A percentile compares a stretch with the other conserved stretches of the same genome.
phyloP scores from a whole-genome alignment of 2,797 vertebrate genomes.

The Coendou prehensilis region DNA sequence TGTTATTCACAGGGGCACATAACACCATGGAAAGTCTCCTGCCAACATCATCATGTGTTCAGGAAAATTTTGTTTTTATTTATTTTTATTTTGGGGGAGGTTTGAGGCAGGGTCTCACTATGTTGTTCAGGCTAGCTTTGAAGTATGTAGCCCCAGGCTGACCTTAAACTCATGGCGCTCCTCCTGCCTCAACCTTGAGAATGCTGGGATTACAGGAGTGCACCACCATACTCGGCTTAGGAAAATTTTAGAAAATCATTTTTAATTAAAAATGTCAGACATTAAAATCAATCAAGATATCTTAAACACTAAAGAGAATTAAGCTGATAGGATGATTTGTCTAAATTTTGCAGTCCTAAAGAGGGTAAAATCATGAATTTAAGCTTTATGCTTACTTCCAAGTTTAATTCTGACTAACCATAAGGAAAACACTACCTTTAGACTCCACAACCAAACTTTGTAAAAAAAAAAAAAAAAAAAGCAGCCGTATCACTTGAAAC shows the following conservation, averaged over 20 bases:
- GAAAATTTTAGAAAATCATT: constrained; percentile 65
- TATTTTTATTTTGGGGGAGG: not conserved
- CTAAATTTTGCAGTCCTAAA: constrained; percentile 66
- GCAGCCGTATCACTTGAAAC: constrained; percentile 12
- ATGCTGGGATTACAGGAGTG: not conserved
- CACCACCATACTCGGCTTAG: not conserved
- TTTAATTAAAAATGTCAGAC: constrained; percentile 78
- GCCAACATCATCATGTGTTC: constrained; percentile 7
- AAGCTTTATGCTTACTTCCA: constrained; percentile 39
- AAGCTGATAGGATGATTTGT: constrained; percentile 37
- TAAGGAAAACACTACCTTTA: constrained; percentile 21
- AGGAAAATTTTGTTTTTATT: constrained; percentile 49
- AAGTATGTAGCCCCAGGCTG: not conserved
- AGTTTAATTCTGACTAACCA: constrained; percentile 18
- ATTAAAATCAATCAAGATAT: constrained; percentile 57
- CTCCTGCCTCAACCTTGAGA: not conserved
- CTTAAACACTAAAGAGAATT: constrained; percentile 68
- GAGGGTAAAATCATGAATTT: constrained; percentile 24
- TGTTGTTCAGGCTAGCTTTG: not conserved
- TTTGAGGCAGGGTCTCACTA: not conserved
- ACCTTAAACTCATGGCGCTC: not conserved
- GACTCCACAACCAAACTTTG: not conserved
- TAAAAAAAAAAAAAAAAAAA: not conserved
- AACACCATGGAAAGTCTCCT: constrained; percentile 29
- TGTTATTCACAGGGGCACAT: constrained; percentile 22